phyloP scores from a whole-genome alignment of 2,888 invertebrate genomes.

The Neria commutata region DNA sequence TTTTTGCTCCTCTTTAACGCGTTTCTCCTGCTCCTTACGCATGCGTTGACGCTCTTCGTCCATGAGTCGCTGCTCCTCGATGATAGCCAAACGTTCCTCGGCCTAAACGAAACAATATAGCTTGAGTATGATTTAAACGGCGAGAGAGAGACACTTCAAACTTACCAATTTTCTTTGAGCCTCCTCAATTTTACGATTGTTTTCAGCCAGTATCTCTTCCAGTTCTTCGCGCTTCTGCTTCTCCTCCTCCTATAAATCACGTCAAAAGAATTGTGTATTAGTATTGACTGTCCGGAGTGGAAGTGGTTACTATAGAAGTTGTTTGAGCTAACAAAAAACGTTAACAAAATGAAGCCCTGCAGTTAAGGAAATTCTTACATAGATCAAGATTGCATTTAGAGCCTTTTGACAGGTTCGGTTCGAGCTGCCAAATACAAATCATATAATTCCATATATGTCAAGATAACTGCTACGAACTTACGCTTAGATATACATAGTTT shows the following conservation, averaged over 20 bases:
- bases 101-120: constrained; percentile 70
- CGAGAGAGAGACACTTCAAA: no score
- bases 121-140: no score
- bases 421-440: no score
- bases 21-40: constrained; percentile 91
- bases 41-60: constrained; percentile 93
- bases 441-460: no score
- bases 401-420: no score
- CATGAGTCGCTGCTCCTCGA: constrained; percentile 95
- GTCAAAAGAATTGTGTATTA: constrained; percentile 46
- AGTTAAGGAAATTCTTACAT: no score
- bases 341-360: not conserved
- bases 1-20: constrained; percentile 94
- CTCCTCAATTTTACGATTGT: constrained; percentile 96
- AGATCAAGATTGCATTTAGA: no score
- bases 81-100: constrained; percentile 94
- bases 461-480: no score
- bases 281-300: not conserved
- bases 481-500: no score
- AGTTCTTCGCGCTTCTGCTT: constrained; percentile 93
- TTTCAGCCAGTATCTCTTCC: constrained; percentile 96
- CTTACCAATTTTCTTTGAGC: constrained; percentile 94
- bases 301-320: no score
- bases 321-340: not conserved
- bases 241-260: constrained; percentile 91